Evolutionary conservation across 2,113 vertebrate genomes (phyloP).

Genomic region (Copsychus sechellarum): DNA sequence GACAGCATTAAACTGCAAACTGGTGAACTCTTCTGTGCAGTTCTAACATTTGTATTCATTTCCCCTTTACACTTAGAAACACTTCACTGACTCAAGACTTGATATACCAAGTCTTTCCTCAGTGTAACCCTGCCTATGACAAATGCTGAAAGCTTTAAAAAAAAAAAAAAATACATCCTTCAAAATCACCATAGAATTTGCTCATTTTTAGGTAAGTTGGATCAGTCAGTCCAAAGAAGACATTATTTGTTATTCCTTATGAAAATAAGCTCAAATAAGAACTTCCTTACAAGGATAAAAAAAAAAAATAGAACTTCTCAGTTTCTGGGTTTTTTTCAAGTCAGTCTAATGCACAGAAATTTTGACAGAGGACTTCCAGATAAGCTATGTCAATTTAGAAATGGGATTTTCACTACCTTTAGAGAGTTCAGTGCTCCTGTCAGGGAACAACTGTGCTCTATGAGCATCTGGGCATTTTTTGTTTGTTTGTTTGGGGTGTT

Average conservation of each 20-base stretch:
- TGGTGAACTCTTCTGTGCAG: not conserved
- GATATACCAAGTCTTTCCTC: not conserved
- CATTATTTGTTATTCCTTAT: not conserved
- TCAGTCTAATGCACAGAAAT: not conserved
- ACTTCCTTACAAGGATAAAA: not conserved
- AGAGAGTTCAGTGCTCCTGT: not conserved
- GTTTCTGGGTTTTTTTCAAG: not conserved
- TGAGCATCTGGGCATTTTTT: fast-evolving
- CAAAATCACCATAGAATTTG: not conserved
- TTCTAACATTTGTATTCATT: not conserved
- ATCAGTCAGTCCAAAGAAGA: not conserved
- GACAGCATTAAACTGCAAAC: not conserved
- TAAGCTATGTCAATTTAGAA: not conserved
- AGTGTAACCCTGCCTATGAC: not conserved
- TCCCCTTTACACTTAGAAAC: not conserved
- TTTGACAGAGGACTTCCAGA: not conserved
- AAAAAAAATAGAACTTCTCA: not conserved
- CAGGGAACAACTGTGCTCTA: not conserved
- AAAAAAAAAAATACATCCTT: not conserved
- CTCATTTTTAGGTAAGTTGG: not conserved
- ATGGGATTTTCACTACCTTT: not conserved
- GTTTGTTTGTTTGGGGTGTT: not conserved
- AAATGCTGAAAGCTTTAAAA: not conserved
- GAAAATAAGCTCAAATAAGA: not conserved
- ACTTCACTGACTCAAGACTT: not conserved